Base-by-base conservation (phyloP, 1,140 invertebrate species). In the Myzus persicae region DNA sequence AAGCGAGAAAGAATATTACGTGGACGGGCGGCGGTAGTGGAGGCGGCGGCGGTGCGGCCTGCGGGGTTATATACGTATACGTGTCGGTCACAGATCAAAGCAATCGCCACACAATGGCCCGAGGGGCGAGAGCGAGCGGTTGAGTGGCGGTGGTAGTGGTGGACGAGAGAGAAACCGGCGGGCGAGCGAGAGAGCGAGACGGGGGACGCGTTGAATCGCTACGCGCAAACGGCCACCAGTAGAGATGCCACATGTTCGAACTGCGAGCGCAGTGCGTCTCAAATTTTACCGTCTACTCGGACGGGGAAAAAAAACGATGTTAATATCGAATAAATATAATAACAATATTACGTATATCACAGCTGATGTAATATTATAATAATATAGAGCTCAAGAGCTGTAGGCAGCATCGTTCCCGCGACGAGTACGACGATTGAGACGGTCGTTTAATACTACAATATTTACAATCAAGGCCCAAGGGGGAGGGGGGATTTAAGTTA, bases 81-180 rank as follows among this genome's bases (percentile, higher is more conserved):
- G 91, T 93, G 91, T 93, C 91, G 91, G 91, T 84, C 91, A 54
- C 91, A 93, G 91, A 93, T 93, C 91, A 93, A 93, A 93, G 91
- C 91, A 38, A 93, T 93, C 81, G 91, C 91, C 76, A 85, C 91
- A 93, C 91, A 93, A 93, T 93, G 91, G 91, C 76, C 91, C 20
- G 36, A 54, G 42, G 90, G 91, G 81, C 42, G 91, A 92, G 90
- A 67, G 90, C 40, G 40, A 76, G 90, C 11, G 51, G 48, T 31
- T 26, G 31, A 44, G 89, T 40, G 36, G 90, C 26, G 90, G 90
- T n/a, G 46, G 36, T 46, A 14, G 91, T 38, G 44, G 44, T 36
- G 81, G 46, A 44, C 18, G 59, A 46, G 38, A 76, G 46, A 42
- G 90, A 46, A 44, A n/a, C 44, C 11, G 44, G 7, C 59, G 85